Evolutionary conservation across 2,113 vertebrate species (phyloP).

Genomic region (Thunnus maccoyii): DNA sequence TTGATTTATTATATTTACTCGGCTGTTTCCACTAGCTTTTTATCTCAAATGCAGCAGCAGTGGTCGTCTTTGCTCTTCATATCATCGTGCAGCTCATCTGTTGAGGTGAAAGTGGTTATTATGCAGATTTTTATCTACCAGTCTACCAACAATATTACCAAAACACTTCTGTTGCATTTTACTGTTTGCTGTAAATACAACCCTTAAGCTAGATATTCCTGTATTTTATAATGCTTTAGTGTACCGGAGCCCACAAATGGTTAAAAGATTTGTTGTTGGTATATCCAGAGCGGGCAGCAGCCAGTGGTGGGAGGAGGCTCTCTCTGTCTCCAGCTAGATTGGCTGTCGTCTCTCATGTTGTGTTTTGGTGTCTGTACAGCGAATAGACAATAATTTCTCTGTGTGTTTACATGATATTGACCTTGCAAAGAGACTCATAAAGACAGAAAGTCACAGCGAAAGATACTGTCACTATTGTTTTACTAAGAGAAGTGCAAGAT

Average conservation of each 20-base stretch:
- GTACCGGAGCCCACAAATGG: slow-evolving; percentile 53
- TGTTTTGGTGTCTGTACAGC: slow-evolving; percentile 54
- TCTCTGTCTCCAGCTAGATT: slow-evolving; percentile 60
- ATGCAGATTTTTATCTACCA: neutral
- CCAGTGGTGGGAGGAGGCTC: slow-evolving; percentile 68
- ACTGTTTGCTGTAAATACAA: slow-evolving; percentile 62
- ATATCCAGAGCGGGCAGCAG: slow-evolving; percentile 56
- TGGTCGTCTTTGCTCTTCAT: neutral
- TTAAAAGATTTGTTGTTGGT: slow-evolving; percentile 70
- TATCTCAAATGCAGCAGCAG: neutral
- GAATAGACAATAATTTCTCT: slow-evolving; percentile 45
- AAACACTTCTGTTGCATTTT: slow-evolving; percentile 51
- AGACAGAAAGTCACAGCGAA: slow-evolving; percentile 25
- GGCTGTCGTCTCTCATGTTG: slow-evolving; percentile 63
- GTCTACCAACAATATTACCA: slow-evolving; percentile 14
- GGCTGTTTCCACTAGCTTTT: neutral
- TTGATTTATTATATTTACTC: neutral
- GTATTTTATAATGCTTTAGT: neutral
- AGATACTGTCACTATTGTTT: slow-evolving; percentile 26
- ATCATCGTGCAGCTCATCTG: neutral
- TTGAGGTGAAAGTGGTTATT: slow-evolving; percentile 5
- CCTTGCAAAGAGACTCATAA: slow-evolving; percentile 48
- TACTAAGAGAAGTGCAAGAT: neutral
- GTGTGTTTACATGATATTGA: slow-evolving; percentile 44
- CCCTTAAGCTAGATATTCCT: slow-evolving; percentile 7